Evolutionary conservation across 2,888 invertebrate species (phyloP), one percentile per base, ranked within the genome.

Genomic region (Mechanitis mazaeus): DNA sequence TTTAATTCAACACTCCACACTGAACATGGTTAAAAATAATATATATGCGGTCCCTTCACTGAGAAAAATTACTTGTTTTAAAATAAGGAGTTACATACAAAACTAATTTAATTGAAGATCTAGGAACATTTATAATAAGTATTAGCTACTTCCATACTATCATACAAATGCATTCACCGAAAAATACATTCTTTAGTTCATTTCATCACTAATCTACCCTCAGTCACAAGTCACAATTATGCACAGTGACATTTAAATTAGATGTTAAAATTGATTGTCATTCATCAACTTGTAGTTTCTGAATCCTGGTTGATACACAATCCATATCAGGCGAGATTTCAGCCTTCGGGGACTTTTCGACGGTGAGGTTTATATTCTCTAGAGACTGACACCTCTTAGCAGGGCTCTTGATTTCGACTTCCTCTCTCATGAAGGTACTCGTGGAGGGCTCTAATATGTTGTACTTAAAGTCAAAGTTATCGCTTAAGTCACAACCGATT

Each of bases 341-440:
- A 0, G 74, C 60, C 35, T 71, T 74, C 2, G 79, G 67, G 5
- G 78, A 75, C n/a, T 85, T 64, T 67, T 92, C 91, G 69, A 74
- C 84, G 59, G 78, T 73, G 46, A 89, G 72, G 66, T 84, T 87
- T 35, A 93, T 88, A 78, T 92, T 92, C 73, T 93, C 93, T 50
- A 93, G 83, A 0, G 93, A 93, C 74, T 92, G 92, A 64, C 92
- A 92, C 65, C 92, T 91, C 77, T 93, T 93, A 46, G 92, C 78
- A 47, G 90, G 78, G 56, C 79, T 81, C 62, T 80, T 84, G 1
- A 68, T 67, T 7, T 87, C 85, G 56, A 78, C 76, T 56, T 72
- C 69, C 35, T 75, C 73, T 55, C 69, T 69, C n/a, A 60, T 67
- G 62, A 75, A 79, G 4, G 83, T 82, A 68, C 89, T 89, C 1